Evolutionary conservation across 2,113 vertebrate genomes (phyloP).

Genomic region (Bufo gargarizans): DNA sequence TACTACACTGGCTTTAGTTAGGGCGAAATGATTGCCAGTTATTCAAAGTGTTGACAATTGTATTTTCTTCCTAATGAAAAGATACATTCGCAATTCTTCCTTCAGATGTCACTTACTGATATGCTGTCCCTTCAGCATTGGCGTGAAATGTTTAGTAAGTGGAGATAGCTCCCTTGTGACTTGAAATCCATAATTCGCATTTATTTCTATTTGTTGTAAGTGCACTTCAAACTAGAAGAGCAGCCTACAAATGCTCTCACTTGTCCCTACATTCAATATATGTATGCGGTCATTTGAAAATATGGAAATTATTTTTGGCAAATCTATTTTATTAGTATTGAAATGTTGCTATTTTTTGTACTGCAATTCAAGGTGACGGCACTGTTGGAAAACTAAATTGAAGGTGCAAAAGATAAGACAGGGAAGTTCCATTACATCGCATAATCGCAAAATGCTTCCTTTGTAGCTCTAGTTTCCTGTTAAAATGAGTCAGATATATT

Average conservation of each 20-base stretch:
- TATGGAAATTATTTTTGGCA: neutral
- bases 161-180: neutral
- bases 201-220: neutral
- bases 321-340: neutral
- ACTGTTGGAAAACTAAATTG: neutral
- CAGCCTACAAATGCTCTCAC: neutral
- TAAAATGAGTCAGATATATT: neutral
- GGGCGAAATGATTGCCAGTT: neutral
- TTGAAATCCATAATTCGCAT: slow-evolving; percentile 5
- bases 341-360: neutral
- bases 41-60: neutral
- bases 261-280: neutral
- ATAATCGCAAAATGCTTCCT: neutral
- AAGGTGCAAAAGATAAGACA: neutral
- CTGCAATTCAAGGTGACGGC: neutral
- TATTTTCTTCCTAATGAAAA: neutral
- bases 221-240: neutral
- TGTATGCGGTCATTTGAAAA: neutral
- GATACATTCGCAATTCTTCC: neutral
- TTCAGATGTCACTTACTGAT: slow-evolving; percentile 13
- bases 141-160: slow-evolving; percentile 1
- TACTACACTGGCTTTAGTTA: neutral
- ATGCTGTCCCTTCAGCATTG: neutral
- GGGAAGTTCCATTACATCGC: neutral
- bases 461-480: neutral